These are phyloP conservation scores for Hylyphantes graminicola DNA, from an alignment of 1,140 invertebrate genomes.

Conservation along the genomic window DNA sequence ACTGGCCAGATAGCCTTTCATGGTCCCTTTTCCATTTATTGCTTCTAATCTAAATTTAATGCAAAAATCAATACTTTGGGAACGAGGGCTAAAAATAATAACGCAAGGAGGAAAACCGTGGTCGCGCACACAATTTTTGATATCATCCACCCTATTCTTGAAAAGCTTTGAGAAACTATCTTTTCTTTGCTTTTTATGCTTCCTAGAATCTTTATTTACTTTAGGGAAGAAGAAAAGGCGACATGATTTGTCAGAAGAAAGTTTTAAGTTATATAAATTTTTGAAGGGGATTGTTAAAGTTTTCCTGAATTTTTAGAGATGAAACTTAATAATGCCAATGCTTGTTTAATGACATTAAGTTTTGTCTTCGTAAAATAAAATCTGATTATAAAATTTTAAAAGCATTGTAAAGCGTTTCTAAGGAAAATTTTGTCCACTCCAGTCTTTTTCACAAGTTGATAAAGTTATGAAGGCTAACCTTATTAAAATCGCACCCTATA, in stretches of 20 bases:
- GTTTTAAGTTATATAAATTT: background rate
- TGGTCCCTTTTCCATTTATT: slow-evolving; percentile 37
- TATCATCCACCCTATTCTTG: slow-evolving; percentile 27
- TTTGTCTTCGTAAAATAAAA: too few relatives aligned
- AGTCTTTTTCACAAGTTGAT: too few relatives aligned
- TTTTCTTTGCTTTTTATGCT: background rate
- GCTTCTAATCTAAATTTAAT: slow-evolving; percentile 58
- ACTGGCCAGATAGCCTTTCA: slow-evolving; percentile 46
- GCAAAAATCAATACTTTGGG: slow-evolving; percentile 54
- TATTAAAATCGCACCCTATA: too few relatives aligned
- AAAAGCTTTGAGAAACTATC: background rate
- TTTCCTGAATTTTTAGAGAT: background rate
- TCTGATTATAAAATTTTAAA: too few relatives aligned
- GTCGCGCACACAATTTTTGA: slow-evolving; percentile 19
- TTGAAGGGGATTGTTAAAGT: slow-evolving; percentile 22
- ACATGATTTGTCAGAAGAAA: background rate
- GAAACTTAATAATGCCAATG: slow-evolving; percentile 35
- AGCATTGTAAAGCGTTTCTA: too few relatives aligned
- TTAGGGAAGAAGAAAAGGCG: slow-evolving; percentile 6
- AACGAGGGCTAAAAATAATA: slow-evolving; percentile 43
- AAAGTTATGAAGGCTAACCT: too few relatives aligned
- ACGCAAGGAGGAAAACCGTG: background rate
- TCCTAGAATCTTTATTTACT: slow-evolving; percentile 38
- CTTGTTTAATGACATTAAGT: too few relatives aligned
- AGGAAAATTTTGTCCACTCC: too few relatives aligned